Base-by-base conservation (phyloP, 2,888 invertebrate species). In the Melanostoma mellinum region DNA sequence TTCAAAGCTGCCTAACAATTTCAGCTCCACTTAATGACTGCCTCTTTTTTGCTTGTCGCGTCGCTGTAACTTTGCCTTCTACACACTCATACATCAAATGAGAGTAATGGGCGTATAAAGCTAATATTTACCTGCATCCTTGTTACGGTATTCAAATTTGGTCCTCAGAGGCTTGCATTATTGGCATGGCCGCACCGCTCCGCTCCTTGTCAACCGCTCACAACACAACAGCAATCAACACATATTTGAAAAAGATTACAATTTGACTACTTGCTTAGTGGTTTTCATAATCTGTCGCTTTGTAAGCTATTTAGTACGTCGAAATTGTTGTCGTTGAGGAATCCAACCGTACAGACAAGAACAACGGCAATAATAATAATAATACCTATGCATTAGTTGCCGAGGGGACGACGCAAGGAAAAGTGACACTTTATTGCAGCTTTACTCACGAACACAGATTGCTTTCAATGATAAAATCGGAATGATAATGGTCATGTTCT, bases 11-110 rank as follows among this genome's bases (percentile, higher is more conserved):
- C 38, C 73, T 60, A 53, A 78, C 73, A 60, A 48, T 65, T 65
- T 56, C 55, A 35, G 55, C 46, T 65, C 46, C 30, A 60, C 73
- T 48, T 78, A 78, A 78, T 78, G 73, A 67, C 46, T 46, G 32
- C 50, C 33, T 35, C 30, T 42, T 30, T 8, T 40, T 32, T 40
- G 40, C 38, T 38, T 44, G 20, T 40, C 20, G 32, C 52, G 10
- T 53, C 44, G 38, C 4, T 20, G 20, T 20, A 20, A 20, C 8
- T 4, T 30, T 48, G 5, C 6, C 52, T 33, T 32, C 5, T 4
- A 52, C 4, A 33, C 33, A 52, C 3, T 52, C 32, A 6, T 5
- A 8, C 52, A 3, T n/a, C 9, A 32, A 32, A 6, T 36, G 48
- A 20, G 48, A 36, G 48, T 50, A 71, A 71, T 69, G 69, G 69